Base-by-base conservation (phyloP, 2,113 vertebrate genomes). In the Hippoglossus stenolepis region DNA sequence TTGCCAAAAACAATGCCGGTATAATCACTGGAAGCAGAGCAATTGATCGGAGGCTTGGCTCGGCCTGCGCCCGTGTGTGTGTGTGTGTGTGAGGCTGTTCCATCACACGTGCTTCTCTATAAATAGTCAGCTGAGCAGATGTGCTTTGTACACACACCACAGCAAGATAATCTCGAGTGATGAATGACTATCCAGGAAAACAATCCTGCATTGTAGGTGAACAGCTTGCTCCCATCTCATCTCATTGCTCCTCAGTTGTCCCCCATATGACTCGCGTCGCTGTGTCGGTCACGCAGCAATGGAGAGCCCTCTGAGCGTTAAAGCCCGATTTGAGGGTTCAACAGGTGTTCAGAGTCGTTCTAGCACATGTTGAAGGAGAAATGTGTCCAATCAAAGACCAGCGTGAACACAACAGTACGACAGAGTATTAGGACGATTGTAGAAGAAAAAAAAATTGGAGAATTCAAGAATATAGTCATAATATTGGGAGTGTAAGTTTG, bases 81-180 rank as follows among this genome's bases (percentile, higher is more conserved):
- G 56, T 60, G 45, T 70, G 73, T 38, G 11, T 68, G 21, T 64
- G 77, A 58, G 23, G 24, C 65, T 73, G 74, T 76, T 63, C 56
- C 18, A n/a, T 60, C 63, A 68, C 13, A 45, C 54, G 8, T 68
- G 26, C 23, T 59, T 73, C 63, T 53, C 67, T 74, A 68, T 78
- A 83, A 82, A 90, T 76, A 84, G 83, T 75, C 70, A 80, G 60
- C 63, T 40, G 59, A 85, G 60, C 75, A 90, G 65, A 86, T 87
- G 83, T 86, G 80, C 70, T 85, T 84, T 43, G 23, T 86, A 85
- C 85, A 90, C 83, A 87, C 72, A 90, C 89, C 68, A 82, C 80
- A 61, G 81, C 82, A 82, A 31, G 56, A 86, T 75, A 84, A 87
- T 84, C 80, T 67, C n/a, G 53, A 77, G 73, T 88, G 87, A 92